phyloP scores from a whole-genome alignment of 2,113 vertebrate genomes.

The Charadrius vociferus region DNA sequence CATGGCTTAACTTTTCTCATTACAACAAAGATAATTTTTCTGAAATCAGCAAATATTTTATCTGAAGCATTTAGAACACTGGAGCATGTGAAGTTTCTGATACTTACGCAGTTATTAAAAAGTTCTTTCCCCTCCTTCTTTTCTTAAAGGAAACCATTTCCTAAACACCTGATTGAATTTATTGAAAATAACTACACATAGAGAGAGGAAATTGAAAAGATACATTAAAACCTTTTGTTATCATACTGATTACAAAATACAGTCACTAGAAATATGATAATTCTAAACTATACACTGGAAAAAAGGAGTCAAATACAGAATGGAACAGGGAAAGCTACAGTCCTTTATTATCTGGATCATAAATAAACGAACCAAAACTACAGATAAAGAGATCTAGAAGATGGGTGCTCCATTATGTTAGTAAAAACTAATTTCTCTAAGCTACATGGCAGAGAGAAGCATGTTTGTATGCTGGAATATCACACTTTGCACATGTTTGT shows the following conservation, averaged over 20 bases:
- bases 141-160: background rate
- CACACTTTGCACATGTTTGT: background rate
- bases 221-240: background rate
- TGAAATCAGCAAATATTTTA: no score
- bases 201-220: background rate
- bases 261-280: background rate
- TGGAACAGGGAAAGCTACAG: background rate
- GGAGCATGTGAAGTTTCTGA: background rate
- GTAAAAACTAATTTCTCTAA: background rate
- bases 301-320: background rate
- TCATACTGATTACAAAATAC: background rate
- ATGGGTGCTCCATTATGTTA: background rate
- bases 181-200: background rate
- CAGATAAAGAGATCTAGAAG: background rate
- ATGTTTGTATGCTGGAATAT: background rate
- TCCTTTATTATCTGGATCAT: background rate
- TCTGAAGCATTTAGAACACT: background rate
- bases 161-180: background rate
- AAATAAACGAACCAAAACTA: background rate
- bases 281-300: background rate
- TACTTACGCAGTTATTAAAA: background rate
- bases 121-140: background rate
- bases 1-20: background rate
- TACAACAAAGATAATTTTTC: background rate
- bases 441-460: background rate